These are phyloP conservation scores for Phyllostomus discolor DNA, from an alignment of 2,113 vertebrate genomes.

Conservation along the genomic window DNA sequence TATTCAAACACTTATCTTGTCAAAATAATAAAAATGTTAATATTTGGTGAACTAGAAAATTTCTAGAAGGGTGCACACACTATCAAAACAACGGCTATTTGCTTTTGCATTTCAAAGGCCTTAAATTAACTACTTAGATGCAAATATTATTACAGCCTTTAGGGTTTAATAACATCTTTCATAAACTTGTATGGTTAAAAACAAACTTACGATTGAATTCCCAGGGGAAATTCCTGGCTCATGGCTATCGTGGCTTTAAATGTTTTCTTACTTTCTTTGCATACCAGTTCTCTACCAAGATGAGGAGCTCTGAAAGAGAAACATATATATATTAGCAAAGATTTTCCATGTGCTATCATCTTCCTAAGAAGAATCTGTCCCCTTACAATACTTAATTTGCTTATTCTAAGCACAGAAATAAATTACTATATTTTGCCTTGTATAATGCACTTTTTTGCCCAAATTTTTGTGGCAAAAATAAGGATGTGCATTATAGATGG, in stretches of 20 bases:
- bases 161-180: background rate
- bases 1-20: background rate
- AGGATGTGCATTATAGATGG: too few relatives aligned
- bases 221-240: conserved; percentile 98
- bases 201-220: conserved; percentile 94
- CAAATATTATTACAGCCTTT: background rate
- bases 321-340: background rate
- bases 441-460: too few relatives aligned
- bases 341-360: background rate
- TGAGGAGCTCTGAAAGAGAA: conserved; percentile 89
- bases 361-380: background rate
- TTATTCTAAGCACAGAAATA: conserved; percentile 4
- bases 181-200: background rate
- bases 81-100: background rate
- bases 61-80: background rate
- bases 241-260: conserved; percentile 99
- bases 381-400: background rate
- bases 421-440: background rate
- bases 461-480: too few relatives aligned
- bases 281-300: conserved; percentile 95
- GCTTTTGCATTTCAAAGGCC: background rate
- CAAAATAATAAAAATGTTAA: conserved; percentile 2
- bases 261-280: conserved; percentile 99
- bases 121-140: background rate
- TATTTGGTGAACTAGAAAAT: background rate